phyloP scores from a whole-genome alignment of 2,797 vertebrate species.

The Macropodus opercularis region DNA sequence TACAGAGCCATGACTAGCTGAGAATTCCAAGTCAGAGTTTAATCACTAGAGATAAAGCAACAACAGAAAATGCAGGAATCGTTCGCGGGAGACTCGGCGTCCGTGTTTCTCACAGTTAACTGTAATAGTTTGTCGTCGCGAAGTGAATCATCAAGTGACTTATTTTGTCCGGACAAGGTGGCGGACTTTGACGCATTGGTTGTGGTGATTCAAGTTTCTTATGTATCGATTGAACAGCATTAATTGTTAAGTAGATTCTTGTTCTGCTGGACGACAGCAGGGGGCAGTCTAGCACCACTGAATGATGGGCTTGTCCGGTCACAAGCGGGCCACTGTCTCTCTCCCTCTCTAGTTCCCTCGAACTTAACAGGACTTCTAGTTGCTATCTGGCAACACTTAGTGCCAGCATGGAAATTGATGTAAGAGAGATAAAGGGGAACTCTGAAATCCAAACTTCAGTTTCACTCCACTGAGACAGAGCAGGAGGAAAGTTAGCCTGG shows the following conservation, averaged over 20 bases:
- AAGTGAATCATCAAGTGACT: conserved; percentile 28
- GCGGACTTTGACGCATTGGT: conserved; percentile 31
- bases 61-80: conserved; percentile 33
- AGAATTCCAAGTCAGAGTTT: conserved; percentile 78
- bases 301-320: conserved; percentile 61
- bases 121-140: conserved; percentile 4
- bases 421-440: conserved; percentile 80
- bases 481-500: conserved; percentile 77
- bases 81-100: conserved; percentile 14
- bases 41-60: conserved; percentile 68
- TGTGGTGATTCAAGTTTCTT: conserved; percentile 31
- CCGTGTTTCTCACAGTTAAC: conserved; percentile 7
- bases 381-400: conserved; percentile 81
- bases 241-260: conserved; percentile 18
- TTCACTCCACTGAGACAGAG: conserved; percentile 80
- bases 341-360: conserved; percentile 63
- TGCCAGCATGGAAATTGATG: conserved; percentile 81
- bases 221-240: conserved; percentile 25
- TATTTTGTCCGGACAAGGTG: conserved; percentile 38
- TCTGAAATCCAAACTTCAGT: conserved; percentile 80
- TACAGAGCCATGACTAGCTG: conserved; percentile 61
- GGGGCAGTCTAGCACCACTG: conserved; percentile 83
- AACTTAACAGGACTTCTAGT: conserved; percentile 78
- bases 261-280: conserved; percentile 73
- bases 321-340: conserved; percentile 75